Base-by-base conservation (phyloP, 2,888 invertebrate species). In the Trilocha varians region DNA sequence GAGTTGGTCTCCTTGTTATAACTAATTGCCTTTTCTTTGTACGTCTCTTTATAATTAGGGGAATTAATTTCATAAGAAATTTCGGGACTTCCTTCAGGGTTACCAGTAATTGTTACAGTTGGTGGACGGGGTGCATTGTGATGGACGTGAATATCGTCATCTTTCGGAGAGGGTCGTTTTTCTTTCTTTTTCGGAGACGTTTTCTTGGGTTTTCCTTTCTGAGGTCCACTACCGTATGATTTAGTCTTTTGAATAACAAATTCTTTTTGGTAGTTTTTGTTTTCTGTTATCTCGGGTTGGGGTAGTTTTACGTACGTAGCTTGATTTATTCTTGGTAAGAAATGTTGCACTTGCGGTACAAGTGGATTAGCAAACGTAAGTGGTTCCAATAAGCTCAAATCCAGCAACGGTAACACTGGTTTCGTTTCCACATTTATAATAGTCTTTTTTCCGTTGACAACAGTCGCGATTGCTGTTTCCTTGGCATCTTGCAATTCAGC, bases 321-420 rank as follows among this genome's bases (percentile, higher is more conserved):
- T 33, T 71, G 57, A 42, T 59, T 64, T 42, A 83, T 75, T 59
- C 70, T 71, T 6, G 86, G 86, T 38, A 87, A 64, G 51, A 69
- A 85, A 50, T 85, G 84, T 59, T 86, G 86, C 33, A 83, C 70
- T 72, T 85, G 86, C 8, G 85, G 79, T 13, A 85, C 86, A 17
- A 86, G 53, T 3, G 87, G 83, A 50, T 84, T 85, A 3, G 62
- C 73, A 50, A 86, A 87, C 5, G 73, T 77, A 45, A 86, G 57
- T 3, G 86, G 86, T 48, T 85, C 78, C 32, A 83, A 61, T 37
- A 84, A 73, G 45, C 67, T 78, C 17, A 86, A 60, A 42, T 85
- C 79, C 38, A 86, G 47, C 2, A 83, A 56, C 34, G 78, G 82
- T 4, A 84, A 38, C 4, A 70, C 61, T 3, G 79, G 80, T 43